Percentiles rank a stretch among this genome's conserved stretches.
Conservation (phyloP, 2,113 vertebrate genomes). For the Platanista minor region DNA sequence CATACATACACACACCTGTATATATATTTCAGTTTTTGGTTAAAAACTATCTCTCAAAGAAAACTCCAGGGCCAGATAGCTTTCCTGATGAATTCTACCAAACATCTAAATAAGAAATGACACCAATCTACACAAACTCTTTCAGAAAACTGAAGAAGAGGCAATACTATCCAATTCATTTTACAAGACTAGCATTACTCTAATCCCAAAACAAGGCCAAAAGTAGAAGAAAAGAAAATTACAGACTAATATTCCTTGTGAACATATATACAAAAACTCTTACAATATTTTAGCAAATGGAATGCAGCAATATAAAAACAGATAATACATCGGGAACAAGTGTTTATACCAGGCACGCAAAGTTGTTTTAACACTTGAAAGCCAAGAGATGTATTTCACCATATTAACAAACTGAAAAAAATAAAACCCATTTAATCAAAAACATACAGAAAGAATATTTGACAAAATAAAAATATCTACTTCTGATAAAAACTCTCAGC, state of each 20-base stretch:
- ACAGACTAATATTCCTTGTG: background rate
- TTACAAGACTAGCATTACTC: background rate
- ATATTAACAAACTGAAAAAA: background rate
- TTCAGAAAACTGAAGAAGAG: background rate
- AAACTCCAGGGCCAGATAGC: background rate
- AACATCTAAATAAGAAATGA: background rate
- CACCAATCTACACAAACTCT: background rate
- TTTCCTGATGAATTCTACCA: background rate
- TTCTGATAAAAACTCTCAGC: background rate
- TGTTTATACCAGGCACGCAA: background rate
- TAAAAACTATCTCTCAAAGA: background rate
- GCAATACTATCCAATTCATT: background rate
- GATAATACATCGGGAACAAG: background rate
- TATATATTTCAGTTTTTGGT: background rate
- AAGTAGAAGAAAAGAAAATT: background rate
- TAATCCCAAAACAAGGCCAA: background rate
- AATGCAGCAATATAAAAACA: background rate
- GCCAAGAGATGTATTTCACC: background rate
- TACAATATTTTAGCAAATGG: background rate
- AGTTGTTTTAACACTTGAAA: background rate
- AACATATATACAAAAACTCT: background rate
- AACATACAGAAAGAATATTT: background rate
- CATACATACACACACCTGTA: background rate
- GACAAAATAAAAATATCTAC: background rate
- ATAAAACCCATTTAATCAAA: background rate